These are phyloP conservation scores for Petrolisthes manimaculis DNA, from an alignment of 2,888 invertebrate species.

Conservation along the genomic window DNA sequence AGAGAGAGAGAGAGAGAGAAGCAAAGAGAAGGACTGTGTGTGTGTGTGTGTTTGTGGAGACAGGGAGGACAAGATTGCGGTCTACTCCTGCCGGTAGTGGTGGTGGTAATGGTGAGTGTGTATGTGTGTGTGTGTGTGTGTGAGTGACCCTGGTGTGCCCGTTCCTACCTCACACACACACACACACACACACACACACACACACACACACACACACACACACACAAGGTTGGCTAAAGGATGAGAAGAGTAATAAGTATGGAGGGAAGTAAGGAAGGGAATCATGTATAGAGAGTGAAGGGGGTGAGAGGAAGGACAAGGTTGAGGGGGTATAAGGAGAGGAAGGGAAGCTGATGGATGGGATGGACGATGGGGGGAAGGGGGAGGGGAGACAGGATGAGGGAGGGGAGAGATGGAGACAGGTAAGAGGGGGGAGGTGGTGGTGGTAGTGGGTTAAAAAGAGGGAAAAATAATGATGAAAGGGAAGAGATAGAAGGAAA, in stretches of 20 bases:
- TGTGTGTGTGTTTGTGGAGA: neutral
- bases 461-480: neutral
- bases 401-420: neutral
- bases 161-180: neutral
- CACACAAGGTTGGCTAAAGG: neutral
- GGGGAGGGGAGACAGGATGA: neutral
- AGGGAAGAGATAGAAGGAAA: neutral
- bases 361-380: neutral
- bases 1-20: too few relatives aligned
- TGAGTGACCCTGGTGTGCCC: neutral
- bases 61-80: neutral
- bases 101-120: neutral
- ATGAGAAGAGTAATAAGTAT: neutral
- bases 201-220: neutral
- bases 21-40: neutral
- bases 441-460: neutral
- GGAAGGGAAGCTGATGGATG: neutral
- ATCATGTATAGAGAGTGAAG: neutral
- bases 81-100: neutral
- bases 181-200: neutral
- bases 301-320: neutral
- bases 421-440: neutral
- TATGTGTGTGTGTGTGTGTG: neutral
- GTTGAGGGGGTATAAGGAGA: neutral
- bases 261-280: conserved; percentile 6